Evolutionary conservation across 2,797 vertebrate genomes (phyloP), one percentile per base, ranked within the genome.

Genomic region (Mus minutoides): DNA sequence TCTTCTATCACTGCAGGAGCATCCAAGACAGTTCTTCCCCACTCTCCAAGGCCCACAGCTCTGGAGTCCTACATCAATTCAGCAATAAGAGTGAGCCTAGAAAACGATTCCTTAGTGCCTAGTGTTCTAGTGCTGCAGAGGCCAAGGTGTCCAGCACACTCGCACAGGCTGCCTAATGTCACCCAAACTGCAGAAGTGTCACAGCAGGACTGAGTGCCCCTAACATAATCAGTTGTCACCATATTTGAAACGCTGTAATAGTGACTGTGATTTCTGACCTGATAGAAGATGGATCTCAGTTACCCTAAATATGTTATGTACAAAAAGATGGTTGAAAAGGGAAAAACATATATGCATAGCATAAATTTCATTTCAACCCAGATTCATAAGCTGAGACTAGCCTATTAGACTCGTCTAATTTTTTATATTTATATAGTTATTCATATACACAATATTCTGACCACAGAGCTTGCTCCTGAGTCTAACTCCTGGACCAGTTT

Each of bases 241-340:
- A 2, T 85, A 58, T 31, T 84, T 80, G 49, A 93, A 91, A 69
- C 49, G 31, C 9, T 58, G 24, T 34, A 64, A 43, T 64, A 71
- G 83, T 94, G 13, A 52, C 54, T 85, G 24, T 91, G 73, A 49
- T 89, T 87, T 31, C 60, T 94, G 58, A 91, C 79, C 83, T 91
- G 60, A 29, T 43, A 85, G 8, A 90, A 60, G 46, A 37, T 69
- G 31, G 62, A 43, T 88, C 83, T 92, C 62, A 84, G 34, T 84
- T 91, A 71, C 19, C 43, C 17, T 77, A 43, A 94, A 80, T 46
- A 80, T 83, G 54, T 75, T 90, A 91, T 46, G 37, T 91, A 91
- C 58, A 56, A 43, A 90, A 88, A 93, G 80, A 88, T 76, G 52
- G 58, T 77, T 86, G 75, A 83, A 37, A 71, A 12, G 40, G 82